Base-by-base conservation (phyloP, 2,797 vertebrate genomes). In the Pampus argenteus region DNA sequence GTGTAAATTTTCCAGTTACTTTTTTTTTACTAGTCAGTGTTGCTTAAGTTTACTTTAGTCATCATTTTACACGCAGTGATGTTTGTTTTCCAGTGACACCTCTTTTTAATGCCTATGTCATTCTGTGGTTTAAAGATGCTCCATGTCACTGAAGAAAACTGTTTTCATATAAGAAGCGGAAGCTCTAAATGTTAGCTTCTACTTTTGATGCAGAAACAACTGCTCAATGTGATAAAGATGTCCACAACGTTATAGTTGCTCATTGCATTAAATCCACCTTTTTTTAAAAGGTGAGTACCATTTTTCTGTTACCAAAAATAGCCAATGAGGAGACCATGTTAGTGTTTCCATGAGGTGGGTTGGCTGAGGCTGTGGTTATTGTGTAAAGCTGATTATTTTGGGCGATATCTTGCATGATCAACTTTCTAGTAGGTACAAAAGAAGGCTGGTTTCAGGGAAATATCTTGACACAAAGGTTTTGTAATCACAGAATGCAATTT, bases 51-150 rank as follows among this genome's bases (percentile, higher is more conserved):
- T 6, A 56, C 3, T 48, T 59, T n/a, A 25, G 67, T 47, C 38
- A 42, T 49, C n/a, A 18, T 5, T 64, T 63, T 34, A 31, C 23
- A 14, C n/a, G n/a, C 9, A 7, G n/a, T 25, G 26, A 18, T 25
- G 26, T 18, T 15, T 57, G 36, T 20, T 50, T 51, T n/a, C 5
- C 7, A 6, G 45, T 25, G 13, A 45, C 3, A 3, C n/a, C 1
- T 28, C 0, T 13, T 52, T 57, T 47, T 0, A 62, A 62, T 26
- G 48, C 45, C 40, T 64, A 71, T 51, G 18, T 73, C 20, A 71
- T 20, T 47, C 8, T 69, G 47, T 62, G 26, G 50, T 61, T 57
- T 69, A 11, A 26, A 51, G 14, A 36, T 51, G 3, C 2, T 22
- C 23, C 1, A 38, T 7, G 9, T 69, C 18, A 48, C 2, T 14